Percentiles rank a stretch among this genome's conserved stretches.
phyloP scores from a whole-genome alignment of 2,797 vertebrate genomes.

The Loriculus beryllinus region DNA sequence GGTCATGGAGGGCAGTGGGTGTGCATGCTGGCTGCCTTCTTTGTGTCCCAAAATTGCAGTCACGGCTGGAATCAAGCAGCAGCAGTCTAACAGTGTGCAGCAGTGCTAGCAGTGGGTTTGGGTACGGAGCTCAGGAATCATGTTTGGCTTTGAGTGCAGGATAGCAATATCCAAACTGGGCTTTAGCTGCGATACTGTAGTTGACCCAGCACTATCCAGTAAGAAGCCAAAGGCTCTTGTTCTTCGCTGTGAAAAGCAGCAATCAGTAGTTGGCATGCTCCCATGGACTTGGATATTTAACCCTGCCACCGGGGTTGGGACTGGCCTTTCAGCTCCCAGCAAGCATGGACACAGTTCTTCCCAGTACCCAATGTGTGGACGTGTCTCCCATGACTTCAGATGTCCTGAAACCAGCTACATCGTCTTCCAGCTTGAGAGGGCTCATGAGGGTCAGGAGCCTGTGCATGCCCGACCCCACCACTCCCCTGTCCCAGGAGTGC shows the following conservation, averaged over 20 bases:
- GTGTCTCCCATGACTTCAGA: neutral
- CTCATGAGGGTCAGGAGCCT: fast-evolving
- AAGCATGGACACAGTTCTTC: neutral
- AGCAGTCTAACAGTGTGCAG: fast-evolving
- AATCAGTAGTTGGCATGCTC: neutral
- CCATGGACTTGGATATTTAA: neutral
- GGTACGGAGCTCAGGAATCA: neutral
- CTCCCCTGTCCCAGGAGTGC: neutral
- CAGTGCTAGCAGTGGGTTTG: neutral
- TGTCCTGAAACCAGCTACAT: neutral
- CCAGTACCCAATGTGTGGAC: fast-evolving
- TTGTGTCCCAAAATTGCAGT: neutral
- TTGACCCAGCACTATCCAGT: neutral
- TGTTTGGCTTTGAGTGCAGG: neutral
- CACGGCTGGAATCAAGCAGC: neutral
- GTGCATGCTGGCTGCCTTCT: neutral
- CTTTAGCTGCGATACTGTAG: neutral
- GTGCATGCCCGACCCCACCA: fast-evolving
- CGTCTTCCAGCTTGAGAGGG: fast-evolving
- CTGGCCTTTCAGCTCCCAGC: neutral
- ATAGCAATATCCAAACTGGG: too few relatives aligned
- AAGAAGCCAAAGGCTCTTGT: neutral
- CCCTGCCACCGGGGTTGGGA: neutral
- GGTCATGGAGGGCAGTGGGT: neutral
- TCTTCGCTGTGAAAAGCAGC: neutral